phyloP scores from a whole-genome alignment of 2,888 invertebrate species.

The Argyresthia goedartella region DNA sequence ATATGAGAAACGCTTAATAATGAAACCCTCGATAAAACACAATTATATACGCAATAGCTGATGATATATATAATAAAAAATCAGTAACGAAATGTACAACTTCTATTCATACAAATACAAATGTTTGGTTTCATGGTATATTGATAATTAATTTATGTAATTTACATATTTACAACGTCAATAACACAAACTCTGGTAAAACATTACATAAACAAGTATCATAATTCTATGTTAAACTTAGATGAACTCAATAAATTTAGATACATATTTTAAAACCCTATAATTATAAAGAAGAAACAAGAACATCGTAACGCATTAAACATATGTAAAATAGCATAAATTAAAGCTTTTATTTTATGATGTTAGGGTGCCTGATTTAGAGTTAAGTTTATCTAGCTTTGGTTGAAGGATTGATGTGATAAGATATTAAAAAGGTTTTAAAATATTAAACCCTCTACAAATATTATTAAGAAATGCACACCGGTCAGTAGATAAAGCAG shows the following conservation, averaged over 20 bases:
- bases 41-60: conserved; percentile 39
- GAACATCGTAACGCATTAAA: too few species aligned
- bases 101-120: conserved; percentile 55
- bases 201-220: conserved; percentile 24
- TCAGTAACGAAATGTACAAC: conserved; percentile 61
- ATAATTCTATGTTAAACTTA: conserved; percentile 25
- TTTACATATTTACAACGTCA: conserved; percentile 66
- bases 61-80: conserved; percentile 32
- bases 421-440: too few species aligned
- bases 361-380: too few species aligned
- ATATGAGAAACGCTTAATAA: conserved; percentile 48
- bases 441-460: too few species aligned
- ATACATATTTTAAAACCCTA: too few species aligned
- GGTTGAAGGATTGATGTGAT: too few species aligned
- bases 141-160: conserved; percentile 55
- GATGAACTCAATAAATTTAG: conserved; percentile 12
- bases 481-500: too few species aligned
- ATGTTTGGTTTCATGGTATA: conserved; percentile 67
- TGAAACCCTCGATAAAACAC: conserved; percentile 40
- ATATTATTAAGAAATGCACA: too few species aligned
- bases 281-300: too few species aligned
- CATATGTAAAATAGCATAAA: neutral
- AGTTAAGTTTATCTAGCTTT: too few species aligned
- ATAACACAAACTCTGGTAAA: conserved; percentile 53
- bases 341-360: conserved; percentile 2